Percentiles rank a stretch among this genome's conserved stretches.
These are phyloP conservation scores for Phataginus tetradactyla DNA, from an alignment of 2,797 vertebrate genomes.

Conservation along the genomic window DNA sequence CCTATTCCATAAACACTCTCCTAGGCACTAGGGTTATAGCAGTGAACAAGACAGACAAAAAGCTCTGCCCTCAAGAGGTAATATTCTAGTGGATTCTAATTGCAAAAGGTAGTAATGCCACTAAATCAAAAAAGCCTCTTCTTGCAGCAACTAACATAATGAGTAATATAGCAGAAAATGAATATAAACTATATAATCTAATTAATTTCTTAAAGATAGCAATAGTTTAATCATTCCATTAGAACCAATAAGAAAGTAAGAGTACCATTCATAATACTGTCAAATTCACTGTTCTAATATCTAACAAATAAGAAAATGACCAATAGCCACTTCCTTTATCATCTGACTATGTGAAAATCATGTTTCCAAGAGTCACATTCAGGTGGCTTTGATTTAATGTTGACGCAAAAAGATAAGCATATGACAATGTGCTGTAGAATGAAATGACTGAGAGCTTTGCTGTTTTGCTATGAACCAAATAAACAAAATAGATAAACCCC, in stretches of 20 bases:
- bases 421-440: not conserved
- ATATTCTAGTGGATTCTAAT: not conserved
- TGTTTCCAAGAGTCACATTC: constrained; percentile 12
- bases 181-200: not conserved
- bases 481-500: no score
- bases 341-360: not conserved
- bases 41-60: constrained; percentile 7
- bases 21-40: not conserved
- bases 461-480: not conserved
- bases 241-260: no score
- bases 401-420: not conserved
- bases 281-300: not conserved
- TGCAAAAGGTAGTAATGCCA: not conserved
- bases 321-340: not conserved
- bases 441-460: not conserved
- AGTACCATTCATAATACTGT: not conserved
- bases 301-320: not conserved
- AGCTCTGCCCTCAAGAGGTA: not conserved
- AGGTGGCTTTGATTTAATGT: not conserved
- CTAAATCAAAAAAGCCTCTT: not conserved
- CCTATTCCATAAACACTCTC: not conserved
- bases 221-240: no score
- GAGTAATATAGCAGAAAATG: not conserved
- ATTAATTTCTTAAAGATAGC: not conserved
- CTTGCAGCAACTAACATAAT: not conserved